A percentile compares a stretch with the other conserved stretches of the same genome.
Evolutionary conservation across 2,888 invertebrate genomes (phyloP).

Genomic region (Cordylochernes scorpioides): DNA sequence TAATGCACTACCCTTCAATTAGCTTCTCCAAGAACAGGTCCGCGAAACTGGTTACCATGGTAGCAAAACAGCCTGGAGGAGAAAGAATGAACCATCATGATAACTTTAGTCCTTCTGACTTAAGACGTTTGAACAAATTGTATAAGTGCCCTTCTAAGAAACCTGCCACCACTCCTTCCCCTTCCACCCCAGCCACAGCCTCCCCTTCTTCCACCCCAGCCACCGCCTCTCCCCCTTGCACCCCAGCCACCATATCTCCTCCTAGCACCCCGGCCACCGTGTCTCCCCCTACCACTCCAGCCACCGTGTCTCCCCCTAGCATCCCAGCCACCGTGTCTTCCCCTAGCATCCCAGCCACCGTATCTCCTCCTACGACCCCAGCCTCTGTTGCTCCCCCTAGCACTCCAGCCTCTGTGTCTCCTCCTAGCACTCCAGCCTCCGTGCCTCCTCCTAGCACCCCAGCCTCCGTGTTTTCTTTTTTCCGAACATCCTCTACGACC

Average conservation of each 20-base stretch:
- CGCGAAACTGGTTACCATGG: no score
- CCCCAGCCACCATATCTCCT: neutral
- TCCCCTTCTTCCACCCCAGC: slow-evolving; percentile 1
- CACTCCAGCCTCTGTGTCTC: no score
- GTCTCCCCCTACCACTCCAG: neutral
- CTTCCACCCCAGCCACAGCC: neutral
- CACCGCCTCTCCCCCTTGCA: neutral
- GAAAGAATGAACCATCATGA: no score
- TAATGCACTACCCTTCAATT: no score
- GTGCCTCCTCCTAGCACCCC: no score
- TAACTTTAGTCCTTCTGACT: no score
- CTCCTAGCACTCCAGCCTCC: neutral
- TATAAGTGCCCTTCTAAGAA: no score
- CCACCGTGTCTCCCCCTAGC: neutral
- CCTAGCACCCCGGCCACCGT: neutral
- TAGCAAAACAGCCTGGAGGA: no score
- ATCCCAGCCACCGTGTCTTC: neutral
- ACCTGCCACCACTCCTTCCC: neutral
- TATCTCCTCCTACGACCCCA: neutral
- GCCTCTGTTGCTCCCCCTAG: neutral
- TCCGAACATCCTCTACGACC: no score
- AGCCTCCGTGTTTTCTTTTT: no score
- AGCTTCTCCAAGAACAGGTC: no score
- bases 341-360: neutral
- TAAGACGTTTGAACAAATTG: no score